These are phyloP conservation scores for Hyles lineata DNA, from an alignment of 2,888 invertebrate genomes.

Conservation along the genomic window DNA sequence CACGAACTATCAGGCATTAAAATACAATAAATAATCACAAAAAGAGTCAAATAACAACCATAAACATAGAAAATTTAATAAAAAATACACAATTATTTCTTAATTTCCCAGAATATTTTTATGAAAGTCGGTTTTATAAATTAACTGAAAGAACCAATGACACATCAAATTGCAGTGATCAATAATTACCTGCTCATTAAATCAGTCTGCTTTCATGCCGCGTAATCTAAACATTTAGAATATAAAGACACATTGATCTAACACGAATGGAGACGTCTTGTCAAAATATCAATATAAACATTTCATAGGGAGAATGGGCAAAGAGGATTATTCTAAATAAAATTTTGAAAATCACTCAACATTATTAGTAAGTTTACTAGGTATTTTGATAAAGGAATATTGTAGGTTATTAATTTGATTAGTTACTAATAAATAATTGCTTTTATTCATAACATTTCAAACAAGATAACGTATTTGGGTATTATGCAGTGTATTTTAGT, in stretches of 20 bases:
- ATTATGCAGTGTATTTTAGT: neutral
- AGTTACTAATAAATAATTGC: no score
- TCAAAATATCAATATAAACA: slow-evolving; percentile 64
- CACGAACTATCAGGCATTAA: neutral
- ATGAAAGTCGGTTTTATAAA: neutral
- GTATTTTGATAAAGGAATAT: no score
- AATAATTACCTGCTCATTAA: slow-evolving; percentile 61
- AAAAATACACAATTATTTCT: neutral
- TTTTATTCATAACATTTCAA: no score
- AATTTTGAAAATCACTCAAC: neutral
- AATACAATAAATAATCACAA: neutral
- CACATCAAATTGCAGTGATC: slow-evolving; percentile 34
- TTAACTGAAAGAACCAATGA: slow-evolving; percentile 28
- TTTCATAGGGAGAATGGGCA: slow-evolving; percentile 29
- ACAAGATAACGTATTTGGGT: neutral
- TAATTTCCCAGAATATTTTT: neutral
- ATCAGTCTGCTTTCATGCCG: slow-evolving; percentile 75
- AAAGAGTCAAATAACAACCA: neutral
- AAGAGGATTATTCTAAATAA: slow-evolving; percentile 1
- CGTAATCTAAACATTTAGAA: slow-evolving; percentile 71
- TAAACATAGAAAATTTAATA: neutral
- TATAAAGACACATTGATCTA: slow-evolving; percentile 79
- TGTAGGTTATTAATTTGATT: neutral
- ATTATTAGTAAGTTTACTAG: no score
- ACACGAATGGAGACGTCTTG: slow-evolving; percentile 67